These are phyloP conservation scores for Gerris lacustris DNA, from an alignment of 2,888 invertebrate genomes.

Conservation along the genomic window DNA sequence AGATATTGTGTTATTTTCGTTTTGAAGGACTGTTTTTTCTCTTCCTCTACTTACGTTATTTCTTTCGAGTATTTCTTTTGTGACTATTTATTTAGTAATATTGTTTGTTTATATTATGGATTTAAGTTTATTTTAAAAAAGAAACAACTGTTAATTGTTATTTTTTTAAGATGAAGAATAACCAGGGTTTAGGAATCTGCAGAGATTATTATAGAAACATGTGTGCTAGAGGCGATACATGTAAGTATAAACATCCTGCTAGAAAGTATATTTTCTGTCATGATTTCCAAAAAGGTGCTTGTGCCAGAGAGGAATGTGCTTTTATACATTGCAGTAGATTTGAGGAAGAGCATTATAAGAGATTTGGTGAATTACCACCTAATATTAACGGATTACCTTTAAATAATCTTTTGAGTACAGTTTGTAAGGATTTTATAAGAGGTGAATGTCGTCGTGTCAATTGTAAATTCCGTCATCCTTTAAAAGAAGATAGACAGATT, in stretches of 20 bases:
- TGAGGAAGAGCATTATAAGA: conserved; percentile 62
- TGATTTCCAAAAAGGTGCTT: conserved; percentile 61
- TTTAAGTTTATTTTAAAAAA: no score
- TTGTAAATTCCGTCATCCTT: conserved; percentile 40
- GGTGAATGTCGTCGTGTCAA: conserved; percentile 44
- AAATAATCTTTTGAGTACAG: conserved; percentile 18
- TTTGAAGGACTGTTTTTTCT: no score
- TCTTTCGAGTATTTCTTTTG: no score
- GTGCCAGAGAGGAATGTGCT: conserved; percentile 58
- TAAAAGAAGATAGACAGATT: neutral
- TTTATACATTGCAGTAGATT: conserved; percentile 63
- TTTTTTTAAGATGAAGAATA: no score
- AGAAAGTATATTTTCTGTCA: conserved; percentile 47
- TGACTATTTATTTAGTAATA: no score
- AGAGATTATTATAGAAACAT: conserved; percentile 47
- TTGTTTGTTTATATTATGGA: no score
- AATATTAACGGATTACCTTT: conserved; percentile 25
- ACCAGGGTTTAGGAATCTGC: conserved; percentile 37
- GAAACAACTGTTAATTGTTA: no score
- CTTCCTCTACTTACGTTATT: no score
- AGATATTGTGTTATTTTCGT: no score
- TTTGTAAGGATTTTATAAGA: conserved; percentile 50
- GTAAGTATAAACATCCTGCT: conserved; percentile 24
- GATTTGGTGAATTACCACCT: conserved; percentile 56
- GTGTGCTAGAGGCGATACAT: conserved; percentile 41